Percentiles rank a stretch among this genome's conserved stretches.
phyloP scores from a whole-genome alignment of 2,888 invertebrate genomes.

The Copidosoma aretas region DNA sequence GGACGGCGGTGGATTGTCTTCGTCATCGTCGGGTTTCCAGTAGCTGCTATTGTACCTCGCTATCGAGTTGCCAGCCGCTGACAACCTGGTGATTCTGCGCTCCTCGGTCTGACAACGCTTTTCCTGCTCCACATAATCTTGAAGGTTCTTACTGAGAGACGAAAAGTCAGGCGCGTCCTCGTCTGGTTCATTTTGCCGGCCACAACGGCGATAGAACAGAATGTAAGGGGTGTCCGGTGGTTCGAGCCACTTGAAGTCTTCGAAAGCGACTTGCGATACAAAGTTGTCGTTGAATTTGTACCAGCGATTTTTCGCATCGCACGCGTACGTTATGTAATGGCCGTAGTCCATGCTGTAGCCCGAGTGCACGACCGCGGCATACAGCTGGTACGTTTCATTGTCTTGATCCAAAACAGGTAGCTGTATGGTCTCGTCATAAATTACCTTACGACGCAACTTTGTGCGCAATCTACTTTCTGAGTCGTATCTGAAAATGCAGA shows the following conservation, averaged over 20 bases:
- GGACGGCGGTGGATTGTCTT: conserved; percentile 65
- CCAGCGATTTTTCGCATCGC: conserved; percentile 73
- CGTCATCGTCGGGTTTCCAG: conserved; percentile 43
- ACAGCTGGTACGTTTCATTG: conserved; percentile 71
- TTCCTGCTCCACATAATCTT: conserved; percentile 54
- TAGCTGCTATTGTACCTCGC: conserved; percentile 27
- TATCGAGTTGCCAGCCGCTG: not conserved
- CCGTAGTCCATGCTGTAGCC: conserved; percentile 85
- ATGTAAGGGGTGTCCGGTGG: conserved; percentile 84
- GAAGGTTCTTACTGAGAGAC: conserved; percentile 51
- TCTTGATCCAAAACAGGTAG: conserved; percentile 55
- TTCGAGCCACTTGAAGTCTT: conserved; percentile 69
- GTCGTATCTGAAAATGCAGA: conserved; percentile 66
- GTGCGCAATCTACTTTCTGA: conserved; percentile 75
- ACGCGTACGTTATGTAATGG: conserved; percentile 85
- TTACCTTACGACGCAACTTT: conserved; percentile 78
- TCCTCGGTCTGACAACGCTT: conserved; percentile 51
- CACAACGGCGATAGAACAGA: conserved; percentile 71
- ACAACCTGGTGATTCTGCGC: conserved; percentile 48
- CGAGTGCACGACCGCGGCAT: conserved; percentile 84
- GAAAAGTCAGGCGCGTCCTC: conserved; percentile 53
- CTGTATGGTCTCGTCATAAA: conserved; percentile 67
- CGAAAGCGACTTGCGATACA: conserved; percentile 70
- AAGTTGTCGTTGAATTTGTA: conserved; percentile 81
- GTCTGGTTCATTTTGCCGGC: conserved; percentile 45